Percentiles rank a stretch among this genome's conserved stretches.
phyloP scores from a whole-genome alignment of 2,113 vertebrate species.

The Etheostoma spectabile region DNA sequence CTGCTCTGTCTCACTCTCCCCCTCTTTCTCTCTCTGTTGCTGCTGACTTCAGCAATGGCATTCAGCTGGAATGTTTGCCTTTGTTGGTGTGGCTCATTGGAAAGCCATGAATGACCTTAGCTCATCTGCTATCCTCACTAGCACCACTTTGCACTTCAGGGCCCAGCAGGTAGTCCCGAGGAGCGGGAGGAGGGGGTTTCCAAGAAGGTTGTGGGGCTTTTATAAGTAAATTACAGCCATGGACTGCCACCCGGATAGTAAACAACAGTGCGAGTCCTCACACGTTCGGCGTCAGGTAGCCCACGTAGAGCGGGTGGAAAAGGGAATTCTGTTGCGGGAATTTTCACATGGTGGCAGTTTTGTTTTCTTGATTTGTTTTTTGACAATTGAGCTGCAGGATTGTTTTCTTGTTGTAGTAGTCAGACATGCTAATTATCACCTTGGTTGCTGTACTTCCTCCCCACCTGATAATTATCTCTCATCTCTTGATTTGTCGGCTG shows the following conservation, averaged over 20 bases:
- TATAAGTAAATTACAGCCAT: conserved; percentile 89
- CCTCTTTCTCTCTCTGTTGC: conserved; percentile 76
- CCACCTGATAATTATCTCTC: conserved; percentile 63
- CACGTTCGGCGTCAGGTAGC: conserved; percentile 63
- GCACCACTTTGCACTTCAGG: conserved; percentile 91
- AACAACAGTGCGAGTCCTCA: conserved; percentile 82
- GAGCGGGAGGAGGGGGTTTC: conserved; percentile 25
- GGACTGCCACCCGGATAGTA: conserved; percentile 85
- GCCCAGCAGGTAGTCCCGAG: conserved; percentile 89
- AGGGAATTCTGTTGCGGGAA: conserved; percentile 59
- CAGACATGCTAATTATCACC: conserved; percentile 58
- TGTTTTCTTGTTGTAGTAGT: conserved; percentile 53
- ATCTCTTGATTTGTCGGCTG: conserved; percentile 30
- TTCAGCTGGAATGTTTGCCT: conserved; percentile 91
- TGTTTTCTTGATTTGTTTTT: conserved; percentile 57
- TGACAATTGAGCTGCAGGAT: conserved; percentile 20
- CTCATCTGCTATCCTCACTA: conserved; percentile 90
- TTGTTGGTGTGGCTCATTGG: conserved; percentile 87
- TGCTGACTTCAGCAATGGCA: conserved; percentile 89
- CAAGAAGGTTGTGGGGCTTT: conserved; percentile 76
- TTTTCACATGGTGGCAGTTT: conserved; percentile 68
- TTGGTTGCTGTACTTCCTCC: conserved; percentile 44
- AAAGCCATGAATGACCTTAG: conserved; percentile 83
- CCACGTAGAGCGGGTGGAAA: conserved; percentile 28
- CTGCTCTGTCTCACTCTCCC: conserved; percentile 63